phyloP scores from a whole-genome alignment of 2,888 invertebrate genomes.

The Agrilus biguttatus region DNA sequence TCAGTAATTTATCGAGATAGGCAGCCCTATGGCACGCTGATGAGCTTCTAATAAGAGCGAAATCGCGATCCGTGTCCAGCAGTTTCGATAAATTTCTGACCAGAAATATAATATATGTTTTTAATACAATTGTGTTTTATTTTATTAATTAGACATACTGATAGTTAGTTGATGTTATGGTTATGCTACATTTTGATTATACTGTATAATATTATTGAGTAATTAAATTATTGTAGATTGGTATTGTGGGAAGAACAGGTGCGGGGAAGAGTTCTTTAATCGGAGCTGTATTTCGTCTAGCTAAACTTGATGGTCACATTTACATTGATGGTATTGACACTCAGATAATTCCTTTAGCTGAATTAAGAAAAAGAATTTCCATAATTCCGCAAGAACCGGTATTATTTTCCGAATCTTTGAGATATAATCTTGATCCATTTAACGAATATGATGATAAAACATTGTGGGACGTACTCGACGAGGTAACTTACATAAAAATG shows the following conservation, averaged over 20 bases:
- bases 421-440: conserved; percentile 49
- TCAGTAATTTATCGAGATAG: too few species aligned
- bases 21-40: too few species aligned
- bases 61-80: too few species aligned
- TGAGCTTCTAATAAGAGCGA: too few species aligned
- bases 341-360: conserved; percentile 29
- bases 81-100: too few species aligned
- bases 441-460: conserved; percentile 39
- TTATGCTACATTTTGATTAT: too few species aligned
- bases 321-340: conserved; percentile 33
- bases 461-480: conserved; percentile 52
- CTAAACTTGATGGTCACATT: conserved; percentile 32
- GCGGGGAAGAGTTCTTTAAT: conserved; percentile 33
- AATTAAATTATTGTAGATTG: conserved; percentile 29
- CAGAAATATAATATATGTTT: too few species aligned
- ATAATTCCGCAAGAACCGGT: conserved; percentile 49
- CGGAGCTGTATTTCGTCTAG: conserved; percentile 36
- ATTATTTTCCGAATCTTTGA: conserved; percentile 42
- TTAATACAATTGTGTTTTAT: too few species aligned
- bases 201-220: too few species aligned
- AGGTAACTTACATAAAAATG: conserved; percentile 30
- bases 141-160: too few species aligned
- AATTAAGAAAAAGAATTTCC: conserved; percentile 35
- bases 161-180: too few species aligned
- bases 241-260: conserved; percentile 41